A percentile compares a stretch with the other conserved stretches of the same genome.
phyloP scores from a whole-genome alignment of 64 coral and sea anemone species.

The Anthopleura sola region DNA sequence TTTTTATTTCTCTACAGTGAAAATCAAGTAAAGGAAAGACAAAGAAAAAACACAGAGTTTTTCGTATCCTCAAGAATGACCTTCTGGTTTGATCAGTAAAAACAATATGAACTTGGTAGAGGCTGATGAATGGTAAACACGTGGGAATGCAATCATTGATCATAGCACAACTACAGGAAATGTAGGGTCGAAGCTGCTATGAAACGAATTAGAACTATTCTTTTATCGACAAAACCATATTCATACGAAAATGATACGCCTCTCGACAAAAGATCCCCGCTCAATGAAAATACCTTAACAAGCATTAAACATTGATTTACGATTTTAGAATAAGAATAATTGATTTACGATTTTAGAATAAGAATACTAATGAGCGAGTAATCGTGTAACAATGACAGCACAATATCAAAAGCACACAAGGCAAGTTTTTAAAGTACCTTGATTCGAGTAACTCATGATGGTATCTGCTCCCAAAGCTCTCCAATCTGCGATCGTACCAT shows the following conservation, averaged over 20 bases:
- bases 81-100: neutral
- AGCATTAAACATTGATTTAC: neutral
- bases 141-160: conserved; percentile 1
- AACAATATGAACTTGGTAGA: neutral
- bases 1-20: no score
- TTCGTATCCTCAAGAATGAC: neutral
- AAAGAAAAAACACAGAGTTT: neutral
- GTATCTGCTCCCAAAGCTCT: conserved; percentile 75
- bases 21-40: no score
- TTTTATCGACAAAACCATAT: neutral
- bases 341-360: no score
- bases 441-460: conserved; percentile 83
- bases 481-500: conserved; percentile 55
- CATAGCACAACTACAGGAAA: conserved; percentile 2
- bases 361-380: neutral
- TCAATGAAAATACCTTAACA: neutral
- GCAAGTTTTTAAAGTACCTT: conserved; percentile 38
- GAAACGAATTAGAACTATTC: conserved; percentile 22
- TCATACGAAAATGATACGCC: neutral
- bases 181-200: neutral
- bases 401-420: conserved; percentile 3
- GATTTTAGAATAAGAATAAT: neutral
- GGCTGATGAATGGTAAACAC: neutral
- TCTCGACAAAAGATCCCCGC: neutral
- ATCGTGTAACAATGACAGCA: neutral